Percentiles rank a stretch among this genome's conserved stretches.
These are phyloP conservation scores for Corythornis vintsioides DNA, from an alignment of 2,113 vertebrate genomes.

Conservation along the genomic window DNA sequence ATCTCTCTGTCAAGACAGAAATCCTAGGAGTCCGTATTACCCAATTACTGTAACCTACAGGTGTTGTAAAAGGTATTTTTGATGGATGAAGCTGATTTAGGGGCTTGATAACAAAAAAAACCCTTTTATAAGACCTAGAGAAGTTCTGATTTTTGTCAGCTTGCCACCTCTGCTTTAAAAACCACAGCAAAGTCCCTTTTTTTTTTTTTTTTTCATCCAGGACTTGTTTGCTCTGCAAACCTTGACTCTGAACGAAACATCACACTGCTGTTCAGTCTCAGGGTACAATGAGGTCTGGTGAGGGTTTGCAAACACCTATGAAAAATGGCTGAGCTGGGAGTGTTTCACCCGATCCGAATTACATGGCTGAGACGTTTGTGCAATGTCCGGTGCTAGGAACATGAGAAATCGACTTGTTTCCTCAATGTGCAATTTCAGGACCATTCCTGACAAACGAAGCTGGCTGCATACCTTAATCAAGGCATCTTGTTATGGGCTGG, in stretches of 20 bases:
- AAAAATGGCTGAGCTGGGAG: not conserved
- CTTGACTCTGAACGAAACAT: not conserved
- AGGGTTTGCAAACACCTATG: not conserved
- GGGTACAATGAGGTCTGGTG: not conserved
- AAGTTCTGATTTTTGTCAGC: not conserved
- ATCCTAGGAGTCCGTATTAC: not conserved
- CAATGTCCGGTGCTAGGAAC: not conserved
- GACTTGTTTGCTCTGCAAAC: not conserved
- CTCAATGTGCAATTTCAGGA: not conserved
- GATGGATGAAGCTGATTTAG: not conserved
- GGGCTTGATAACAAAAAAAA: not conserved
- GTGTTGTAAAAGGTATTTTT: not conserved
- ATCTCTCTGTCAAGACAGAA: not conserved
- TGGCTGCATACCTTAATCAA: constrained; percentile 68
- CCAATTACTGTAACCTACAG: not conserved
- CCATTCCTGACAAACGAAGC: constrained; percentile 53
- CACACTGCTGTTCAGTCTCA: not conserved
- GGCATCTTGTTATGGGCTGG: constrained; percentile 62
- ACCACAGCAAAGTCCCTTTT: not conserved
- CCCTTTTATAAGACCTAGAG: not conserved
- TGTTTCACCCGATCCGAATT: not conserved
- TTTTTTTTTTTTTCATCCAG: not conserved
- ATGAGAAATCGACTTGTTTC: constrained; percentile 23
- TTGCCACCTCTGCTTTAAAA: not conserved
- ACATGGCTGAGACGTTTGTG: not conserved